Evolutionary conservation across 2,113 vertebrate species (phyloP).

Genomic region (Galeopterus variegatus): DNA sequence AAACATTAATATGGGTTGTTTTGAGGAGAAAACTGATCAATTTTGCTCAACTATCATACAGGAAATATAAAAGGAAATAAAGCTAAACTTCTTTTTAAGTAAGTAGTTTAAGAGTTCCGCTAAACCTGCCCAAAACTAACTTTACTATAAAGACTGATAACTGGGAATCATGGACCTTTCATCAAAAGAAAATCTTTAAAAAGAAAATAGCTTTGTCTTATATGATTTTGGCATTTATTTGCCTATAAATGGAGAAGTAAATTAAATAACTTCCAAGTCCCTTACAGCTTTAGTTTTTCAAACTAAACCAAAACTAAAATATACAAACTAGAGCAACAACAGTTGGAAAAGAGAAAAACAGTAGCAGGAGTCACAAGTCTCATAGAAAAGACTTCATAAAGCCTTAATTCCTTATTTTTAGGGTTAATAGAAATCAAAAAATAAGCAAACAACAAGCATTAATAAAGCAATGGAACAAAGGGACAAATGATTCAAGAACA

Average conservation of each 20-base stretch:
- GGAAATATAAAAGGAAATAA: slow-evolving; percentile 49
- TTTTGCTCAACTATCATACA: neutral
- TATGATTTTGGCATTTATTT: slow-evolving; percentile 22
- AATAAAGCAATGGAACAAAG: neutral
- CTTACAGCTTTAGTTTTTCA: slow-evolving; percentile 30
- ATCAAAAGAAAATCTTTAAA: slow-evolving; percentile 34
- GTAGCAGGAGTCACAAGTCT: neutral
- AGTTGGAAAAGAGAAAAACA: slow-evolving; percentile 46
- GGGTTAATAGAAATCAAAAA: neutral
- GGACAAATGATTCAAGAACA: slow-evolving; percentile 28
- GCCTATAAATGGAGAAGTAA: slow-evolving; percentile 32
- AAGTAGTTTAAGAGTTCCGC: slow-evolving; percentile 15
- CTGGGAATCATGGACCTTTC: neutral
- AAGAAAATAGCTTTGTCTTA: neutral
- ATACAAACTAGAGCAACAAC: neutral
- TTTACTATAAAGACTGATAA: neutral
- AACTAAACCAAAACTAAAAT: slow-evolving; percentile 41
- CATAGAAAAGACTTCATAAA: neutral
- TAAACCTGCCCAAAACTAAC: neutral
- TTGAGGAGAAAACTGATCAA: neutral
- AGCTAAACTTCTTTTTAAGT: neutral
- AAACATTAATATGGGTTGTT: neutral
- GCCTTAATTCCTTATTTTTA: neutral
- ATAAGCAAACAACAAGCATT: slow-evolving; percentile 29
- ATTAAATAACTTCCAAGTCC: neutral